Evolutionary conservation across 92 coral and sea anemone genomes (phyloP).

Genomic region (Meandrina meandrites): DNA sequence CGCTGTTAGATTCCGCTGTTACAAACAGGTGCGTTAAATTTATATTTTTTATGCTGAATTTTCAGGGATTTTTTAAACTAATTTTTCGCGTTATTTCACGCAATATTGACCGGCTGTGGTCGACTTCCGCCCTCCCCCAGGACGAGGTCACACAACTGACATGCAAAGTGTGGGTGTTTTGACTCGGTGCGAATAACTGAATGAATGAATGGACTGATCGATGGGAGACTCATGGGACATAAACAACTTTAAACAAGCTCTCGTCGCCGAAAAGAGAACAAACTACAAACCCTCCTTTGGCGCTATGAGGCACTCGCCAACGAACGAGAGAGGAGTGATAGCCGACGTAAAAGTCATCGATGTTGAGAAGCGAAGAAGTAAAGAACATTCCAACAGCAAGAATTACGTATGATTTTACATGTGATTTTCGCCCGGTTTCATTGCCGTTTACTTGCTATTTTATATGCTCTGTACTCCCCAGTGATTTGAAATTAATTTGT

Average conservation of each 20-base stretch:
- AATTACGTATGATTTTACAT: slow-evolving; percentile 44
- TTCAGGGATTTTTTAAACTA: not conserved
- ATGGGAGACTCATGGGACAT: slow-evolving; percentile 3
- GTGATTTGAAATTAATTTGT: not conserved
- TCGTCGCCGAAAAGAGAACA: not conserved
- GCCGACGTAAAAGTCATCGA: slow-evolving; percentile 83
- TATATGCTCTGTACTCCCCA: not conserved
- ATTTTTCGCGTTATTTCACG: not conserved
- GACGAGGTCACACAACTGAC: slow-evolving; percentile 37
- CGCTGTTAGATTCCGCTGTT: not conserved
- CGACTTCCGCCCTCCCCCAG: slow-evolving; percentile 32
- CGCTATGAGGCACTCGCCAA: slow-evolving; percentile 63
- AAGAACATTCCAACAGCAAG: slow-evolving; percentile 44
- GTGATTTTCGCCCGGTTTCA: not conserved
- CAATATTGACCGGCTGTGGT: slow-evolving; percentile 19
- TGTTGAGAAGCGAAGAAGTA: slow-evolving; percentile 78
- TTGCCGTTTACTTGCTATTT: not conserved
- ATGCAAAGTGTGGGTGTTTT: not conserved
- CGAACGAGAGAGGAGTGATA: slow-evolving; percentile 48
- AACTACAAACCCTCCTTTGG: not conserved
- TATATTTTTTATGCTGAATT: not conserved
- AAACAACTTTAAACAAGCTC: slow-evolving; percentile 1
- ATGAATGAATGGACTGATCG: slow-evolving; percentile 15
- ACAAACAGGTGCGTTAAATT: not conserved
- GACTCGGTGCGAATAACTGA: not conserved